A percentile compares a stretch with the other conserved stretches of the same genome.
These are phyloP conservation scores for Limnephilus lunatus DNA, from an alignment of 2,888 invertebrate genomes.

Conservation along the genomic window DNA sequence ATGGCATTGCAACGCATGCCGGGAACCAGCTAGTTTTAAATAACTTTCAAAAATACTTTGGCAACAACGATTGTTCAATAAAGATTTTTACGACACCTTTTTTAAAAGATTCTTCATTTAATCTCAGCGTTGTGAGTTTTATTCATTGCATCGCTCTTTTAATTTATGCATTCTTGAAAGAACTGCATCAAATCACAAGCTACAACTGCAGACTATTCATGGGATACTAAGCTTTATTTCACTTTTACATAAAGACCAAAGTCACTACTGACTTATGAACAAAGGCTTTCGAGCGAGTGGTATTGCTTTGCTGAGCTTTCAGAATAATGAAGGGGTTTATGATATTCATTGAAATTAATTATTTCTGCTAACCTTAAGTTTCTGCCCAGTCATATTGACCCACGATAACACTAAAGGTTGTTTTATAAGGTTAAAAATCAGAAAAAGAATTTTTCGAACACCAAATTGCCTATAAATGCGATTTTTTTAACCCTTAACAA, in stretches of 20 bases:
- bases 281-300: neutral
- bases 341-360: constrained; percentile 64
- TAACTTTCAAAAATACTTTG: neutral
- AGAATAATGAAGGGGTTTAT: constrained; percentile 47
- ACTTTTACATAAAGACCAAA: neutral
- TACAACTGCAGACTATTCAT: neutral
- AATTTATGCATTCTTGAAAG: too few species aligned
- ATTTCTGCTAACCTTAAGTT: constrained; percentile 45
- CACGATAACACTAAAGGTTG: neutral
- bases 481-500: too few species aligned
- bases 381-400: neutral
- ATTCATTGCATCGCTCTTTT: too few species aligned
- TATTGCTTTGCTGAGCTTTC: constrained; percentile 43
- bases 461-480: neutral
- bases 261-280: neutral
- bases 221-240: neutral
- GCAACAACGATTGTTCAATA: neutral
- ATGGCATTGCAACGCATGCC: too few species aligned
- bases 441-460: too few species aligned
- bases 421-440: neutral
- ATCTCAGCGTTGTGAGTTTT: neutral
- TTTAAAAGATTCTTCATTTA: neutral
- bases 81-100: neutral
- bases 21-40: too few species aligned
- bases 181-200: neutral